A percentile compares a stretch with the other conserved stretches of the same genome.
These are phyloP conservation scores for Cerastis rubricosa DNA, from an alignment of 2,888 invertebrate genomes.

Conservation along the genomic window DNA sequence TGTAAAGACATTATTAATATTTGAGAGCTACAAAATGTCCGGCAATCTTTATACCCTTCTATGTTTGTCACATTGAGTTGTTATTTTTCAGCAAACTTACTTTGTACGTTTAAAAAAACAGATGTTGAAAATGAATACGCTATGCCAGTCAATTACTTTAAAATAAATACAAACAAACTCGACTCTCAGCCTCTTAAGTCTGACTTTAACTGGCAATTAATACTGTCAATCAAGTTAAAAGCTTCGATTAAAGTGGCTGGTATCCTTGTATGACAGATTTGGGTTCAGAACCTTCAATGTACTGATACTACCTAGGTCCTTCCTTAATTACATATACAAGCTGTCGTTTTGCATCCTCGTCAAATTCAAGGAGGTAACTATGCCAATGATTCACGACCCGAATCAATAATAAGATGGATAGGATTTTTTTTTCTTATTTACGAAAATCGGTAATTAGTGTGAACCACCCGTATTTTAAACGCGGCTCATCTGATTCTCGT, in stretches of 20 bases:
- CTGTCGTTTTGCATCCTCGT: no score
- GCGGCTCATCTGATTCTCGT: no score
- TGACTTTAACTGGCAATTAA: conserved; percentile 53
- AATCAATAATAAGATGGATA: no score
- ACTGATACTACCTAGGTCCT: not conserved
- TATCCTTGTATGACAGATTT: conserved; percentile 22
- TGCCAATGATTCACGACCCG: no score
- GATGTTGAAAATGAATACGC: not conserved
- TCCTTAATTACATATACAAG: no score
- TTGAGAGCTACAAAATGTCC: no score
- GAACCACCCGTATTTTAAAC: no score
- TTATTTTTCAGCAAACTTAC: not conserved
- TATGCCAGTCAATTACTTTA: conserved; percentile 18
- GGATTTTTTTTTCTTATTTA: no score
- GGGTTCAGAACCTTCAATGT: conserved; percentile 2
- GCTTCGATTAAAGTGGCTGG: conserved; percentile 29
- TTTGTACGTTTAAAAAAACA: not conserved
- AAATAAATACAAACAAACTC: conserved; percentile 1
- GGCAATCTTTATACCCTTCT: not conserved
- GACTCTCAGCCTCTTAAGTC: conserved; percentile 7
- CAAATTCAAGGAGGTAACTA: no score
- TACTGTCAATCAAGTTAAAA: conserved; percentile 52
- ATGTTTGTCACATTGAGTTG: not conserved
- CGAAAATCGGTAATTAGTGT: no score
- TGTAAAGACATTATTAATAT: no score